Evolutionary conservation across 1,140 invertebrate species (phyloP).

Genomic region (Saccostrea cuccullata): DNA sequence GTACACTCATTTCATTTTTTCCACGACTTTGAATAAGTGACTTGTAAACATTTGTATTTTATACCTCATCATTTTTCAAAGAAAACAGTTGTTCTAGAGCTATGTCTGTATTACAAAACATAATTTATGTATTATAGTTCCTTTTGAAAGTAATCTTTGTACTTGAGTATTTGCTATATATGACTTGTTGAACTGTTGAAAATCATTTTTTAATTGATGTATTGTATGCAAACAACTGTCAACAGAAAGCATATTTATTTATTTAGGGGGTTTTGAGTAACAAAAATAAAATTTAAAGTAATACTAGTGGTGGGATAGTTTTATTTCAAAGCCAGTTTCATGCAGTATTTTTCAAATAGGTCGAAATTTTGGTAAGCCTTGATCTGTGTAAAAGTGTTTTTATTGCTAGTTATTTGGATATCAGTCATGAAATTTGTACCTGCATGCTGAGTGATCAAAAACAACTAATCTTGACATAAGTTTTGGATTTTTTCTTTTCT

Average conservation of each 20-base stretch:
- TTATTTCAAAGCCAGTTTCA: background rate
- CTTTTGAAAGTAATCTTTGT: background rate
- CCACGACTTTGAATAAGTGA: slow-evolving; percentile 41
- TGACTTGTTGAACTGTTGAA: background rate
- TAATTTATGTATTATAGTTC: background rate
- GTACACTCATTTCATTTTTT: slow-evolving; percentile 53
- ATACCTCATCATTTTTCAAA: background rate
- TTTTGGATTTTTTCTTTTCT: background rate
- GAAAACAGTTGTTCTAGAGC: too few relatives aligned
- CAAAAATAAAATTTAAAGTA: background rate
- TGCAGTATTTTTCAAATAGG: slow-evolving; percentile 19
- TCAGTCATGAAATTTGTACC: background rate
- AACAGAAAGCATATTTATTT: background rate
- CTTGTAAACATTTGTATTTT: background rate
- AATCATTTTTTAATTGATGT: background rate
- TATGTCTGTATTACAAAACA: background rate
- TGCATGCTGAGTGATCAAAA: slow-evolving; percentile 1
- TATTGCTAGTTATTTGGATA: slow-evolving; percentile 25
- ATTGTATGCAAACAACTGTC: background rate
- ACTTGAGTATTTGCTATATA: background rate
- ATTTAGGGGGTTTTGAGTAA: background rate
- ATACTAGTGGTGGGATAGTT: background rate
- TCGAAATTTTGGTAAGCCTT: slow-evolving; percentile 11
- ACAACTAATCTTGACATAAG: background rate
- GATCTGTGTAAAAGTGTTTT: slow-evolving; percentile 14